Evolutionary conservation across 2,888 invertebrate genomes (phyloP), one percentile per base, ranked within the genome.

Genomic region (Platypus cylindrus): DNA sequence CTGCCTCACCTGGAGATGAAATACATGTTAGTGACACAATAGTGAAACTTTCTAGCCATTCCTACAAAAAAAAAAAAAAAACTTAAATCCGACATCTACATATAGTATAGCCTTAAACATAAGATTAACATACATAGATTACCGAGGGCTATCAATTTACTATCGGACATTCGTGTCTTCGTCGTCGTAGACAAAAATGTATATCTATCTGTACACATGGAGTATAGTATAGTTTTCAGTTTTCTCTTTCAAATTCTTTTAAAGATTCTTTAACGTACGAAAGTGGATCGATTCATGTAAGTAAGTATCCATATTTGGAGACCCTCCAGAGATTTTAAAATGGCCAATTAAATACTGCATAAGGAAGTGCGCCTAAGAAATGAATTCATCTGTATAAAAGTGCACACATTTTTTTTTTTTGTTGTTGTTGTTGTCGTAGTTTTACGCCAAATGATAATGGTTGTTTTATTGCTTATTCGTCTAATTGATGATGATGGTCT

Each of bases 221-320:
- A n/a, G n/a, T n/a, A n/a, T n/a, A n/a, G n/a, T n/a, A n/a, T 35
- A 36, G 36, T 30, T 38, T 28, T 32, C 36, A 38, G 30, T 38
- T 38, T 41, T 41, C 41, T 38, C 41, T 41, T 41, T 41, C 38
- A 31, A 41, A 41, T 35, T 35, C 37, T 25, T 32, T 17, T 32
- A 40, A 31, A 41, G 35, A 41, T 41, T 38, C 41, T 38, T 38
- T 33, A 38, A 36, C 41, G 41, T 41, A 41, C 33, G 38, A 41
- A 41, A 41, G 41, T 41, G 36, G 41, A 41, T 41, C 41, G 41
- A 36, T 41, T 31, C 32, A 33, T n/a, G n/a, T n/a, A n/a, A n/a
- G n/a, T n/a, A n/a, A n/a, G n/a, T 34, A 36, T 13, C 41, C 41
- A 28, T 41, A 38, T 38, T 38, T 34, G 41, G 38, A 17, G 17